Conservation (phyloP, 53 echinoderm and acorn worm species). For the Astropecten irregularis region DNA sequence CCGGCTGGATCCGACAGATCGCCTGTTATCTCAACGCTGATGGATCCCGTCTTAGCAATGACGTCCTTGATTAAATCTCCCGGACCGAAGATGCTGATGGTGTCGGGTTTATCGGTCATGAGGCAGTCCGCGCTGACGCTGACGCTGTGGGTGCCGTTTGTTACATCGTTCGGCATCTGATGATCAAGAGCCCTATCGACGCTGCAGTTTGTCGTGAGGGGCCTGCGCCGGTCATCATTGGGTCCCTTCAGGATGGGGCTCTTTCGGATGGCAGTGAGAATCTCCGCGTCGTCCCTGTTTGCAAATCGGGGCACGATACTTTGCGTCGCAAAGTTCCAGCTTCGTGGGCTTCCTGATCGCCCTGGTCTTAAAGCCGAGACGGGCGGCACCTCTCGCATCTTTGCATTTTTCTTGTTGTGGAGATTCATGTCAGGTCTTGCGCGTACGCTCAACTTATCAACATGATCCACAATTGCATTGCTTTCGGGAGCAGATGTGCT, state of each 20-base stretch:
- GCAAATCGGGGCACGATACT: slow-evolving; percentile 64
- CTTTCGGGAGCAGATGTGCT: neutral
- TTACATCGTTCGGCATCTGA: neutral
- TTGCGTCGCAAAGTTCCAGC: slow-evolving; percentile 61
- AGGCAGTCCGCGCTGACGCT: slow-evolving; percentile 5
- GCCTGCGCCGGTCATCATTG: slow-evolving; percentile 28
- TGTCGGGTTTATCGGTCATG: neutral
- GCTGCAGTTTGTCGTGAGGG: slow-evolving; percentile 39
- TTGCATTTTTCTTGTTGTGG: slow-evolving; percentile 17
- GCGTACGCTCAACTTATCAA: slow-evolving; percentile 58
- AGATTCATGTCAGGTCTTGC: slow-evolving; percentile 30
- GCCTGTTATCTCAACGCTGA: slow-evolving; percentile 4
- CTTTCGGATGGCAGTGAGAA: slow-evolving; percentile 49
- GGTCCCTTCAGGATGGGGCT: slow-evolving; percentile 43
- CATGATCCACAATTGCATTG: slow-evolving; percentile 14
- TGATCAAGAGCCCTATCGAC: slow-evolving; percentile 33
- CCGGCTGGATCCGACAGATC: neutral
- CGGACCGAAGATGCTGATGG: slow-evolving; percentile 40
- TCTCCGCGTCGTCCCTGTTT: slow-evolving; percentile 54
- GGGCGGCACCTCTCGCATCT: slow-evolving; percentile 24
- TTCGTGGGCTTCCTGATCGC: slow-evolving; percentile 50
- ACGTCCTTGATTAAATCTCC: slow-evolving; percentile 40
- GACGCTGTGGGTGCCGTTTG: neutral
- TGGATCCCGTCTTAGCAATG: slow-evolving; percentile 31
- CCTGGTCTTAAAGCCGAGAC: neutral